Base-by-base conservation (phyloP, 2,888 invertebrate genomes). In the Stenoptilia bipunctidactyla region DNA sequence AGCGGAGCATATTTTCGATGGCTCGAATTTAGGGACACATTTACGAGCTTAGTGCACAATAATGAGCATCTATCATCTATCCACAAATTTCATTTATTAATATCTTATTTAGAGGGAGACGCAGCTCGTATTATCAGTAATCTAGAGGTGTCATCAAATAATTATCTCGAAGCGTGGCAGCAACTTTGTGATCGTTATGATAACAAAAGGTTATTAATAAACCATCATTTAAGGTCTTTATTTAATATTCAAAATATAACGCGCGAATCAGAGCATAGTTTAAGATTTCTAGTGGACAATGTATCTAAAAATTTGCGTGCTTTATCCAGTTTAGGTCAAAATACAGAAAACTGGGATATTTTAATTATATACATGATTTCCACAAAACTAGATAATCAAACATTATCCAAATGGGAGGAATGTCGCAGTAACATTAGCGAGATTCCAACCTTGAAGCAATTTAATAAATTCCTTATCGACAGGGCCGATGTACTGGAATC, bases 291-390 rank as follows among this genome's bases (percentile, higher is more conserved):
- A 34, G 41, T 49, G 6, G 51, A 52, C 34, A 43, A 50, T 12
- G 40, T 50, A 0, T 42, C 44, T 10, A 52, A 50, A 40, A 49
- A 52, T 20, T 33, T 52, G 27, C 46, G 50, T 1, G 48, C 52
- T 1, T 33, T 52, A n/a, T 6, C 38, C 12, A 47, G 39, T 30
- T 30, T 52, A 30, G 48, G 48, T 10, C 41, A 45, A 25, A 40
- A 45, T 1, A 49, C 49, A 10, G 46, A 47, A 8, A 30, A 46
- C 1, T 49, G 49, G 48, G 49, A 49, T 44, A 48, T 36, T 13
- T 34, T 34, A 34, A 34, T 34, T 5, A 34, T 34, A 34, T 45
- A 39, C 37, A 41, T 46, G 34, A 2, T 48, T 6, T 43, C 45
- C 1, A 40, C 46, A 13, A 52, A 50, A 15, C 30, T 50, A 12